Conservation (phyloP, 2,113 vertebrate species). For the Macaca mulatta region DNA sequence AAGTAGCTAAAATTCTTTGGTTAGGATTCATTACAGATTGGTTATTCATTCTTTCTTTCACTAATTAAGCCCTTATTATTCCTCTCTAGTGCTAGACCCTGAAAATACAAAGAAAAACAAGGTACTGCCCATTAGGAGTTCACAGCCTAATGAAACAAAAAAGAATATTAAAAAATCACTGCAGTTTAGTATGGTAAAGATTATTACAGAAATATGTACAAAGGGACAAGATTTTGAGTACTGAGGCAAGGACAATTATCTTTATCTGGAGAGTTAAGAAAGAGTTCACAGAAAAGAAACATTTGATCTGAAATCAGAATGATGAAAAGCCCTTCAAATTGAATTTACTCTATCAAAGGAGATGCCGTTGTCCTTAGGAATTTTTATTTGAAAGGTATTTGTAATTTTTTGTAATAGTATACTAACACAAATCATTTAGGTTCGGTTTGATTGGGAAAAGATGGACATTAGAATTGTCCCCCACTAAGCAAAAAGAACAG, state of each 20-base stretch:
- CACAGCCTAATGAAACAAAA: neutral
- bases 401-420: neutral
- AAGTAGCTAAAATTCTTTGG: neutral
- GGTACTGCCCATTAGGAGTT: neutral
- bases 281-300: neutral
- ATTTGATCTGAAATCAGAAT: neutral
- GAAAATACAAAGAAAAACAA: conserved; percentile 2
- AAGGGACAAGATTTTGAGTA: neutral
- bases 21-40: neutral
- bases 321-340: neutral
- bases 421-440: neutral
- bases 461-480: neutral
- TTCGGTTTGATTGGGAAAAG: neutral
- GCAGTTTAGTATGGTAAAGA: neutral
- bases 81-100: neutral
- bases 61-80: neutral
- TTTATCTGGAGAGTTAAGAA: conserved; percentile 17
- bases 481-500: neutral
- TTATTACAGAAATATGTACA: neutral
- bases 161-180: conserved; percentile 28
- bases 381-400: neutral
- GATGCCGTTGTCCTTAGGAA: neutral
- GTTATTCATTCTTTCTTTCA: neutral
- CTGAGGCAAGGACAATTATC: neutral
- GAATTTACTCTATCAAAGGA: conserved; percentile 1